Base-by-base conservation (phyloP, 2,888 invertebrate genomes). In the Azorinus chamasolen region DNA sequence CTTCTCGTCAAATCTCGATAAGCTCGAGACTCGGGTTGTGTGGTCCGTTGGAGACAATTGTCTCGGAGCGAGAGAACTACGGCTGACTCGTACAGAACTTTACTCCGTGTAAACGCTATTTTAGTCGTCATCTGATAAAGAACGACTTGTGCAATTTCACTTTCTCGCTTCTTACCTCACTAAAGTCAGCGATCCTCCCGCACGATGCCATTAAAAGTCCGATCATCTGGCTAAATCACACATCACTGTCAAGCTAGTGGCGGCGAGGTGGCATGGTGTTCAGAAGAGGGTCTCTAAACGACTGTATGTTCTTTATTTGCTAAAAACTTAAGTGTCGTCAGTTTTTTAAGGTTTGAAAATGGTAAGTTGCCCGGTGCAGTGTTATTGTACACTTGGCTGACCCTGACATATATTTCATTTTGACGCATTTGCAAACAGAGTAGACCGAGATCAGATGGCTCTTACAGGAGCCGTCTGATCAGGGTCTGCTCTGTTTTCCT, bases 131-230 rank as follows among this genome's bases (percentile, higher is more conserved):
- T 20, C n/a, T 50, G 18, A 24, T 12, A 22, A 25, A 51, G 53
- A 16, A 25, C 41, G 65, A 63, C 50, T 53, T 37, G 43, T 41
- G 51, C 51, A 46, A 64, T 70, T 70, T 70, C 55, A 46, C 37
- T 64, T 70, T 76, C 76, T 70, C 76, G 76, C 76, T 51, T 65
- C 59, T 61, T 32, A 27, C 54, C 54, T 53, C 61, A 76, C 76
- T 55, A 64, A 65, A 48, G 76, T 76, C 76, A 65, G 25, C 4
- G 41, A 41, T 27, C 37, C 55, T 75, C 55, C 65, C 41, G 50
- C 70, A 51, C 39, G 27, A 20, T 48, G 54, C 70, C 70, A 48
- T 41, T 72, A 62, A 72, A 65, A 65, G 77, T 72, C 77, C 18
- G 43, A 51, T 50, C 63, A 68, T 66, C 66, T 71, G 57, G 63